Percentiles rank a stretch among this genome's conserved stretches.
phyloP scores from a whole-genome alignment of 2,888 invertebrate species.

The Tinea trinotella region DNA sequence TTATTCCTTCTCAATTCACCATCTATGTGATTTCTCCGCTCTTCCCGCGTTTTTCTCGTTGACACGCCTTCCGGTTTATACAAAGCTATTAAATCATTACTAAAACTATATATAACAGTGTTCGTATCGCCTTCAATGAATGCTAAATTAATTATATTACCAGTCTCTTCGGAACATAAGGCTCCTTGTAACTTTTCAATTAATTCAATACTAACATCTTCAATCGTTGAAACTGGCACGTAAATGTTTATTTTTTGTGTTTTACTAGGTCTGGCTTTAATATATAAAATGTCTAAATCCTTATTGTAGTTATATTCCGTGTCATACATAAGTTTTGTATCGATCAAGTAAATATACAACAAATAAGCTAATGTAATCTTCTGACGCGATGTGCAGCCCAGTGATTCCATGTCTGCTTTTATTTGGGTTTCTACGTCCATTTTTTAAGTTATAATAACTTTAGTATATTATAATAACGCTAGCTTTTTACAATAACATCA shows the following conservation, averaged over 20 bases:
- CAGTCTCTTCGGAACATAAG: constrained; percentile 57
- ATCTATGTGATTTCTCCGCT: constrained; percentile 48
- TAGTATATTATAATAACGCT: no score
- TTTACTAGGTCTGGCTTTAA: constrained; percentile 52
- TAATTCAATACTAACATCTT: constrained; percentile 43
- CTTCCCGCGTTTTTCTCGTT: constrained; percentile 38
- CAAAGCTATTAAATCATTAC: constrained; percentile 44
- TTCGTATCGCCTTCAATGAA: constrained; percentile 60
- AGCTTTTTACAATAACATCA: no score
- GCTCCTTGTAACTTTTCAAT: constrained; percentile 56
- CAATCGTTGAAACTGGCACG: constrained; percentile 48
- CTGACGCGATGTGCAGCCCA: constrained; percentile 51
- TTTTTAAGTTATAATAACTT: no score
- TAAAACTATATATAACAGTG: constrained; percentile 58
- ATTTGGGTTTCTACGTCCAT: constrained; percentile 61
- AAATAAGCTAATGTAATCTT: constrained; percentile 55
- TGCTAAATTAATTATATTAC: constrained; percentile 51
- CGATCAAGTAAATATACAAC: constrained; percentile 56
- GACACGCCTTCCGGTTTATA: constrained; percentile 36
- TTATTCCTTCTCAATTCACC: constrained; percentile 49
- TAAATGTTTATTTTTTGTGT: constrained; percentile 56
- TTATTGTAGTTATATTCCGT: constrained; percentile 61
- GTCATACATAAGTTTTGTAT: constrained; percentile 63
- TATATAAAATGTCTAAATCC: constrained; percentile 54
- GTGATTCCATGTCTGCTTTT: constrained; percentile 53